phyloP scores from a whole-genome alignment of 2,113 vertebrate genomes.

The Cyprinodon brontotheroides region DNA sequence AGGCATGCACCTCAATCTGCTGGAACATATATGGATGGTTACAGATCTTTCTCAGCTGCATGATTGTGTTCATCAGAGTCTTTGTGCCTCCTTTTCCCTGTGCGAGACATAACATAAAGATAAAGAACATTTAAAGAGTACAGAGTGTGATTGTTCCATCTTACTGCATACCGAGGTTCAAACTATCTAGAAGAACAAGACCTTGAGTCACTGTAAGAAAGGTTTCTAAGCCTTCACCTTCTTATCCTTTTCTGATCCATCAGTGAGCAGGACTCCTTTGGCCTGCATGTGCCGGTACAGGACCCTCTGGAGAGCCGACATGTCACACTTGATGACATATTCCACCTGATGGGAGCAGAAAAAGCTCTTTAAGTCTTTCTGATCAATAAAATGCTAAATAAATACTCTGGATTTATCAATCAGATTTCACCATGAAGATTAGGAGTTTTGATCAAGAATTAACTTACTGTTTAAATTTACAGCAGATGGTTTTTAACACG shows the following conservation, averaged over 20 bases:
- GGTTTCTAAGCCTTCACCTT: slow-evolving; percentile 80
- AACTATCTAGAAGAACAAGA: not conserved
- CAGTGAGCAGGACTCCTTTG: slow-evolving; percentile 93
- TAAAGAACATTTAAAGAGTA: not conserved
- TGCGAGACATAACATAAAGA: not conserved
- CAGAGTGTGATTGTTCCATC: not conserved
- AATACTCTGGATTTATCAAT: not conserved
- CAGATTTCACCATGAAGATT: not conserved
- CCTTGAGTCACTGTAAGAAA: not conserved
- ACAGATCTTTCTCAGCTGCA: slow-evolving; percentile 98
- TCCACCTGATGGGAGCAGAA: slow-evolving; percentile 83
- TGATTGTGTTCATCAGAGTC: slow-evolving; percentile 98
- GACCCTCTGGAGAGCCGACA: slow-evolving; percentile 94
- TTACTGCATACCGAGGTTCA: not conserved
- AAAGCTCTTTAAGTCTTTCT: not conserved
- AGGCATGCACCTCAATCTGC: slow-evolving; percentile 87
- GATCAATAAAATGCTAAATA: not conserved
- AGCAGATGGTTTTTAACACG: not conserved
- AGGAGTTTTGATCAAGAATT: not conserved
- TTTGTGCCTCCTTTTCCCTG: slow-evolving; percentile 98
- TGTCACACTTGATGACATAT: slow-evolving; percentile 97
- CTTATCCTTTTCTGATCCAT: slow-evolving; percentile 96
- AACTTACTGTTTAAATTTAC: not conserved
- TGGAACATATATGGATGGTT: slow-evolving; percentile 99
- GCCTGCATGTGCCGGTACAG: slow-evolving; percentile 98